These are phyloP conservation scores for Acrocephalus arundinaceus DNA, from an alignment of 2,113 vertebrate species.

Conservation along the genomic window DNA sequence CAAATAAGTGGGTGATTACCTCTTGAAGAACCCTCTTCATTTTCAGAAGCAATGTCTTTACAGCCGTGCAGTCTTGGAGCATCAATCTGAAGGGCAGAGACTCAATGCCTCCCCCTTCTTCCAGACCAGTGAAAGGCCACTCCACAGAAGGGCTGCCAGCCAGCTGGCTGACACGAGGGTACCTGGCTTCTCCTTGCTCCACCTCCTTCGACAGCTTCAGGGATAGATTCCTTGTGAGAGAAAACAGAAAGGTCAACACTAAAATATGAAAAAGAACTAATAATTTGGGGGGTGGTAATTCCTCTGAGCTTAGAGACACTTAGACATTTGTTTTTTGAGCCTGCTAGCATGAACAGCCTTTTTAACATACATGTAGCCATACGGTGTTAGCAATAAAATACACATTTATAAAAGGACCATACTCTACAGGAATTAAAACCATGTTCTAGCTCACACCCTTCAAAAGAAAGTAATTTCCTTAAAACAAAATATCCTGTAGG, in stretches of 20 bases:
- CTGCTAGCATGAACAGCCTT: neutral
- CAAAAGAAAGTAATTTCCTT: neutral
- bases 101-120: constrained; percentile 86
- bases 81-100: constrained; percentile 90
- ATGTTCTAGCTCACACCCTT: fast-evolving
- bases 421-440: neutral
- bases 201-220: constrained; percentile 77
- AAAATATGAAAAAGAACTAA: neutral
- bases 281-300: neutral
- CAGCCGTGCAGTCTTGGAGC: constrained; percentile 95
- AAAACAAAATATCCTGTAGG: neutral
- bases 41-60: constrained; percentile 91
- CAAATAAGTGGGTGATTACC: constrained; percentile 74
- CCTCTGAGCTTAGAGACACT: neutral
- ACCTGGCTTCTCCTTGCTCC: constrained; percentile 70
- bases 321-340: neutral
- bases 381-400: neutral
- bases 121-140: constrained; percentile 77
- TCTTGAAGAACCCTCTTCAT: constrained; percentile 95
- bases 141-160: constrained; percentile 78
- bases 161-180: constrained; percentile 62
- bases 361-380: neutral
- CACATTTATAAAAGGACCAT: neutral
- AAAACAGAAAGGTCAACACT: neutral
- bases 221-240: constrained; percentile 71